Evolutionary conservation across 2,113 vertebrate species (phyloP).

Genomic region (Orthonyx spaldingii): DNA sequence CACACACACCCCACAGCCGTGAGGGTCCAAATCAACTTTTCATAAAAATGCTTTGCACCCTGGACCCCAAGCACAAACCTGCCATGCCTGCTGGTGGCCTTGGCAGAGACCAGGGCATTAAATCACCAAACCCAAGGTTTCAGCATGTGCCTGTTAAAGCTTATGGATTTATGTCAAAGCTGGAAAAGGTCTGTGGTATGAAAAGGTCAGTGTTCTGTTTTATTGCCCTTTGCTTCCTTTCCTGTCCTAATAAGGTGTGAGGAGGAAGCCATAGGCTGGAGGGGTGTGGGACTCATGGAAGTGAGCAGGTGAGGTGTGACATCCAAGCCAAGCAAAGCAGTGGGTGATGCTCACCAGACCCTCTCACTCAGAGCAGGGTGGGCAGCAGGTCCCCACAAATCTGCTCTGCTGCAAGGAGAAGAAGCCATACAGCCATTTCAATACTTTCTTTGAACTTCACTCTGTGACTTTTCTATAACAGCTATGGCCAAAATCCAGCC

Average conservation of each 20-base stretch:
- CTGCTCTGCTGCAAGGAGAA: background rate
- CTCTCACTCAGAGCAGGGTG: background rate
- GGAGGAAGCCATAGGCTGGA: background rate
- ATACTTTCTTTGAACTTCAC: background rate
- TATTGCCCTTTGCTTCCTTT: background rate
- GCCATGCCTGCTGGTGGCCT: background rate
- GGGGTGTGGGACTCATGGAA: background rate
- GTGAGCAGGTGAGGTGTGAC: rapidly evolving
- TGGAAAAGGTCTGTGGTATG: background rate
- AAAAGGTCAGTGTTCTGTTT: background rate
- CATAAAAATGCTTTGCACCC: background rate
- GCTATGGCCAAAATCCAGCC: background rate
- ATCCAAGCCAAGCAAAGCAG: background rate
- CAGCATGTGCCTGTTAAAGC: background rate
- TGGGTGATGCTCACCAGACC: background rate
- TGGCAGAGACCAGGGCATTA: background rate
- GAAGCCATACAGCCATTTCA: background rate
- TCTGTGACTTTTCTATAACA: background rate
- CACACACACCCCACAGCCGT: rapidly evolving
- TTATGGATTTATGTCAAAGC: background rate
- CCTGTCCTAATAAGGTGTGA: background rate
- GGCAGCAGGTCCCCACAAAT: background rate
- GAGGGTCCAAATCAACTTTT: background rate
- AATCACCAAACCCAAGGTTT: background rate
- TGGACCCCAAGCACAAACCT: background rate